Conservation (phyloP, 2,888 invertebrate genomes). For the Trisateles emortualis region DNA sequence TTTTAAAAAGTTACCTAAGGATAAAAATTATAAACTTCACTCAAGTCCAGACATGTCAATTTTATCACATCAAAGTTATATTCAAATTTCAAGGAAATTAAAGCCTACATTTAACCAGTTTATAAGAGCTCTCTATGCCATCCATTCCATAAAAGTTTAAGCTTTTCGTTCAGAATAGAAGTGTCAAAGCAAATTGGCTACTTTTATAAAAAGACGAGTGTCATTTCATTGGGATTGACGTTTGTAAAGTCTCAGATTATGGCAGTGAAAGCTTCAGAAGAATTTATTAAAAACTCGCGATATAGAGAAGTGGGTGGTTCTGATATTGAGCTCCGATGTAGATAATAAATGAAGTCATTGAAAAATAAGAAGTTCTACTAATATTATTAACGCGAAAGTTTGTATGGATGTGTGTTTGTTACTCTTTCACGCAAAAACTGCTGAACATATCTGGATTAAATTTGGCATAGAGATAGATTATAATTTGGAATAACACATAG, state of each 20-base stretch:
- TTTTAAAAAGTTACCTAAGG: conserved; percentile 9
- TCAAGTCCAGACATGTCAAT: conserved; percentile 39
- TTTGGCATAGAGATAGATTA: no score
- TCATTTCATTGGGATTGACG: conserved; percentile 56
- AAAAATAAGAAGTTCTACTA: no score
- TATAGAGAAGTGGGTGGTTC: conserved; percentile 14
- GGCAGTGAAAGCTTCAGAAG: conserved; percentile 41
- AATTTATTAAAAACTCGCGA: conserved; percentile 46
- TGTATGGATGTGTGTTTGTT: no score
- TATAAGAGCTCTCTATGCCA: conserved; percentile 20
- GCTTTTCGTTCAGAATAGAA: conserved; percentile 1
- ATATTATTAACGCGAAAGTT: no score
- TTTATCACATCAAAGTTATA: conserved; percentile 44
- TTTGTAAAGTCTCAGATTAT: conserved; percentile 54
- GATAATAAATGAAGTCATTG: neutral
- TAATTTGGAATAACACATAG: no score
- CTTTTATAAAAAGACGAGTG: conserved; percentile 47
- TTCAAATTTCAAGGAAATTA: conserved; percentile 48
- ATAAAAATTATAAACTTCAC: conserved; percentile 14
- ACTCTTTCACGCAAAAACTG: no score
- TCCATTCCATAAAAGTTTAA: neutral
- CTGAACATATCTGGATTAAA: no score
- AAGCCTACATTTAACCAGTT: conserved; percentile 33
- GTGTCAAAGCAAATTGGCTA: conserved; percentile 36
- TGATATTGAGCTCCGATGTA: conserved; percentile 16